Conservation (phyloP, 2,888 invertebrate species). For the Pseudolycoriella hygida region DNA sequence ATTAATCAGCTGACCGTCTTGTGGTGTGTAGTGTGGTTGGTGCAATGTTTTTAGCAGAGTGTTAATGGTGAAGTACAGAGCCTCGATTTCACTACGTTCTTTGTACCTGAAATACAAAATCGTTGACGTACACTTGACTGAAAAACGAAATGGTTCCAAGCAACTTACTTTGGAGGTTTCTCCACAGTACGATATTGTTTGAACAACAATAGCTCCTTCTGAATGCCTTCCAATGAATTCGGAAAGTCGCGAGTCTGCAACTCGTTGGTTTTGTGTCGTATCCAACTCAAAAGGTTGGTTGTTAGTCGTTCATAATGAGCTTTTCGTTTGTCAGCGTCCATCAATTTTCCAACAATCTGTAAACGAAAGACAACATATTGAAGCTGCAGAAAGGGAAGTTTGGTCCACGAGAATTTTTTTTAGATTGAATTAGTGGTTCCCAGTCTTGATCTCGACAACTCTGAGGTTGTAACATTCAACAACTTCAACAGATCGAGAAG, state of each 20-base stretch:
- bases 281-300: constrained; percentile 83
- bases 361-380: constrained; percentile 10
- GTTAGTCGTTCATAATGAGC: constrained; percentile 73
- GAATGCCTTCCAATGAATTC: constrained; percentile 88
- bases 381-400: no score
- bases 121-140: constrained; percentile 3
- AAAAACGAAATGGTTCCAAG: no score
- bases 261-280: constrained; percentile 63
- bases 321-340: constrained; percentile 87
- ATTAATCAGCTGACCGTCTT: constrained; percentile 81
- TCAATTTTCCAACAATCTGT: constrained; percentile 92
- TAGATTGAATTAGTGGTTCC: no score
- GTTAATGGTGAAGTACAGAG: constrained; percentile 89
- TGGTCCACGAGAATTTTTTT: no score
- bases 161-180: constrained; percentile 93
- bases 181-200: constrained; percentile 93
- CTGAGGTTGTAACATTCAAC: no score
- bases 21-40: constrained; percentile 68
- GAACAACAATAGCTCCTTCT: constrained; percentile 72
- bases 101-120: constrained; percentile 47
- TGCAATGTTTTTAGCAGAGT: constrained; percentile 88
- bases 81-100: constrained; percentile 94
- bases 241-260: constrained; percentile 78
- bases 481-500: no score
- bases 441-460: no score